Base-by-base conservation (phyloP, 1,140 invertebrate genomes). In the Drosophila seguyi region DNA sequence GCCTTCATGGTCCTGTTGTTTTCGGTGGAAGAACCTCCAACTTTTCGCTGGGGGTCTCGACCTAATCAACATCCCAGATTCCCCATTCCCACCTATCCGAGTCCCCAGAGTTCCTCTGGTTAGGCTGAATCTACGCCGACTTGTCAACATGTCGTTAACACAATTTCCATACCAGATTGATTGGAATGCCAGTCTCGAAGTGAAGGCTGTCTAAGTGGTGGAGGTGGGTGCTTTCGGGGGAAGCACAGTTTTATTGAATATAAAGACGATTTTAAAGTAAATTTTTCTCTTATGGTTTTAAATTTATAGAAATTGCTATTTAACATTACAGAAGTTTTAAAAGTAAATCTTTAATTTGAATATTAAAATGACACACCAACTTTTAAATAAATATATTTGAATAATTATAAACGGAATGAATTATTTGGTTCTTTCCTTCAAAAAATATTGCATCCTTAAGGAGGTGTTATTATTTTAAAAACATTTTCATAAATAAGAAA, bases 131-230 rank as follows among this genome's bases (percentile, higher is more conserved):
- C 78, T 75, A 71, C 66, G 53, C 34, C 29, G 66, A 59, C 85
- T 81, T 88, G 85, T 88, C 84, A 88, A 90, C 85, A 90, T 90
- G 74, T 90, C 85, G 63, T 73, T 85, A 73, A 72, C 78, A 75
- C 62, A 90, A 90, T 85, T 90, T 90, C 48, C 81, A 85, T 90
- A 67, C 60, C 56, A 66, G 59, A 86, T 66, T 61, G 45, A 69
- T 52, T 53, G 75, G 60, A 67, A 69, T 68, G 27, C 45, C 66
- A 72, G 42, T 5, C 66, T 39, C 68, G 8, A 58, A 59, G 20
- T 58, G 50, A 71, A 71, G 45, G 58, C 58, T 55, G 29, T 39
- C 66, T 13, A 10, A 25, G 53, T 53, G 68, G 52, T 6, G 41
- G 5, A 10, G 20, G 29, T 53, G 36, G 52, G 42, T 71, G 22